Conservation (phyloP, 2,113 vertebrate genomes). For the Callospermophilus lateralis region DNA sequence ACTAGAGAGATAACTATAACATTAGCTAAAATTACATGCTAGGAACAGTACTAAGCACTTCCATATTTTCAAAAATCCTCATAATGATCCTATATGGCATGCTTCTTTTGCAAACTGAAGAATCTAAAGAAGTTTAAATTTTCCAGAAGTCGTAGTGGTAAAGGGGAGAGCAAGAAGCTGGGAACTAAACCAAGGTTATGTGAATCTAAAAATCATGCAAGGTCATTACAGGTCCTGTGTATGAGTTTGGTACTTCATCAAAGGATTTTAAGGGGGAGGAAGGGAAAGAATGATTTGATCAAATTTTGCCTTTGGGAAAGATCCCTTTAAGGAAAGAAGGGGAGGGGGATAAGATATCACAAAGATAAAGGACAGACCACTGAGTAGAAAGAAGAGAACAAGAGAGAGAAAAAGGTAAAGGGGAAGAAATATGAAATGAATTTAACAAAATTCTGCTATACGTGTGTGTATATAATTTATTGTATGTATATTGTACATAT, state of each 20-base stretch:
- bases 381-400: no score
- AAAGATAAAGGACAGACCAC: no score
- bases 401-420: no score
- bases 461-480: no score
- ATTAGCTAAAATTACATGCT: background rate
- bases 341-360: no score
- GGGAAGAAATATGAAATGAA: no score
- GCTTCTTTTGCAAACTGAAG: background rate
- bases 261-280: background rate
- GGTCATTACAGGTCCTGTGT: background rate
- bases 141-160: background rate
- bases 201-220: background rate
- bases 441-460: no score
- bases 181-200: background rate
- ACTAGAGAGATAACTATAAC: background rate
- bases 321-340: background rate
- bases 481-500: no score
- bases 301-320: conserved; percentile 9
- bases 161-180: background rate
- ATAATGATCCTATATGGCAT: background rate
- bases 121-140: conserved; percentile 13
- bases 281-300: background rate
- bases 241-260: background rate
- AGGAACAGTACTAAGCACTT: conserved; percentile 9
- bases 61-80: background rate